Conservation (phyloP, 2,113 vertebrate species). For the Sinocyclocheilus anshuiensis region DNA sequence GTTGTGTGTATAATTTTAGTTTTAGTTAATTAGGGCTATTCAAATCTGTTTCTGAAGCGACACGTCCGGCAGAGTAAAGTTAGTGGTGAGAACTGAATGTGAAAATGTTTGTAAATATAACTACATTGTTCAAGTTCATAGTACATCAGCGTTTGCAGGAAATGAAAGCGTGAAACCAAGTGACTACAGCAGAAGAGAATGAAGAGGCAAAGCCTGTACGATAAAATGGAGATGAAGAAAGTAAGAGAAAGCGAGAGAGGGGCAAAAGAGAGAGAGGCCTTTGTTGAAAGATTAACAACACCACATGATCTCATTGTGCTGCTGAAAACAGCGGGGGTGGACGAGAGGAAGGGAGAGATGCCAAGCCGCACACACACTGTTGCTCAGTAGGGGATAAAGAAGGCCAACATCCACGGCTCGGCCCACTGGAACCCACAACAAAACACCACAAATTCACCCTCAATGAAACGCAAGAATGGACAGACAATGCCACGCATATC, state of each 20-base stretch:
- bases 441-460: conserved; percentile 27
- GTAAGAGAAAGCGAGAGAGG: conserved; percentile 50
- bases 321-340: conserved; percentile 78
- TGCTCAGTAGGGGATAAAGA: conserved; percentile 64
- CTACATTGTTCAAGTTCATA: neutral
- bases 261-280: conserved; percentile 73
- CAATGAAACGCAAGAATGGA: conserved; percentile 1
- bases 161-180: neutral
- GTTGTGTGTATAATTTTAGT: neutral
- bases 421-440: conserved; percentile 2
- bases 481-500: conserved; percentile 3
- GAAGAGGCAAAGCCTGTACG: conserved; percentile 6
- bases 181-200: neutral
- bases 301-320: conserved; percentile 84
- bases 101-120: conserved; percentile 5
- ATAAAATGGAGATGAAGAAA: conserved; percentile 56
- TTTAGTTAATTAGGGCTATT: neutral
- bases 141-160: neutral
- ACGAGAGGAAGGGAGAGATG: conserved; percentile 70
- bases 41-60: neutral
- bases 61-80: neutral
- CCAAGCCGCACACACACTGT: conserved; percentile 72
- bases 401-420: conserved; percentile 21
- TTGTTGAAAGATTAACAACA: conserved; percentile 86
- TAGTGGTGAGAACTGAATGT: neutral